Conservation (phyloP, 2,113 vertebrate species). For the Protobothrops mucrosquamatus region DNA sequence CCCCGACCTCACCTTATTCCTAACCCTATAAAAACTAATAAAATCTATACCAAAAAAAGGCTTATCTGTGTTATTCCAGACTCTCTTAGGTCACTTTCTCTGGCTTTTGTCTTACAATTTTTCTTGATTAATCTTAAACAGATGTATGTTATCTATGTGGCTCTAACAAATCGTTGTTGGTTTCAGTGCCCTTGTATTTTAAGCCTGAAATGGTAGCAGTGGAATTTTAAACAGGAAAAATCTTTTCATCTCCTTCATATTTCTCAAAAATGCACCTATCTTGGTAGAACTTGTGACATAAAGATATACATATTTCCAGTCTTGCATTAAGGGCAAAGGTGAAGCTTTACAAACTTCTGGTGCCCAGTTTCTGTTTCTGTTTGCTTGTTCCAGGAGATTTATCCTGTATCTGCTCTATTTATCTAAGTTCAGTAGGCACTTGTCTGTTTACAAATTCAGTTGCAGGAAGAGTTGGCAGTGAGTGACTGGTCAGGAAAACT, state of each 20-base stretch:
- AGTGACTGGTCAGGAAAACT: not conserved
- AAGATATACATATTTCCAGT: not conserved
- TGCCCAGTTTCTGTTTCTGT: constrained; percentile 3
- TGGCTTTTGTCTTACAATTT: not conserved
- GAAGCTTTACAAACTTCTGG: not conserved
- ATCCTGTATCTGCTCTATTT: not conserved
- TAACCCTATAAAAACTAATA: too few relatives aligned
- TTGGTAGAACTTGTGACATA: not conserved
- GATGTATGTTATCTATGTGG: not conserved
- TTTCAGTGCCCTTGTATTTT: not conserved
- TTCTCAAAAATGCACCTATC: not conserved
- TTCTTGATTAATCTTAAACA: not conserved
- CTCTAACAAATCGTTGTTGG: not conserved
- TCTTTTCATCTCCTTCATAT: not conserved
- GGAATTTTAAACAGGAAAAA: not conserved
- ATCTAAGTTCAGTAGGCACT: not conserved
- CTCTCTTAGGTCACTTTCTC: not conserved
- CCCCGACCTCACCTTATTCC: too few relatives aligned
- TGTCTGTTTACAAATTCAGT: not conserved
- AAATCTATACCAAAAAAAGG: not conserved
- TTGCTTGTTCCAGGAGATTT: not conserved
- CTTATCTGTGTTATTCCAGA: not conserved
- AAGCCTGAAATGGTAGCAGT: not conserved
- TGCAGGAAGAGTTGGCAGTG: not conserved
- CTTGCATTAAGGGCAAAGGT: not conserved